phyloP scores from a whole-genome alignment of 2,888 invertebrate genomes.

The Cheilosia vulpina region DNA sequence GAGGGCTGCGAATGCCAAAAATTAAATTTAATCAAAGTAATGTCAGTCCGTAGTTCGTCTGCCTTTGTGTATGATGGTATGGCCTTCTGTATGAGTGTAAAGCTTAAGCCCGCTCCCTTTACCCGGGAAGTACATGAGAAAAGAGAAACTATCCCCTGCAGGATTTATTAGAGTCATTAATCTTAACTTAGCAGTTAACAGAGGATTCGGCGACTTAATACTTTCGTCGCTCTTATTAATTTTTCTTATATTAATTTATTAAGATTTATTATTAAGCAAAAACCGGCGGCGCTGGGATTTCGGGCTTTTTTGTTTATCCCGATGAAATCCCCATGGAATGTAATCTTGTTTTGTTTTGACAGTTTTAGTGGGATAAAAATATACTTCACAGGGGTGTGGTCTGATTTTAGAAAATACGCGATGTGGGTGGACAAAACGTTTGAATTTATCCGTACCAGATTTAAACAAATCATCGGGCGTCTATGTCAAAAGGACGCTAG shows the following conservation, averaged over 20 bases:
- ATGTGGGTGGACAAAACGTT: too few species aligned
- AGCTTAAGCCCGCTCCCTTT: conserved; percentile 33
- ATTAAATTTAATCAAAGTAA: conserved; percentile 75
- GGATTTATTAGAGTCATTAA: conserved; percentile 84
- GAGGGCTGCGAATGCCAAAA: conserved; percentile 61
- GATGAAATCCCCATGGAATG: too few species aligned
- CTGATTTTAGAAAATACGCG: too few species aligned
- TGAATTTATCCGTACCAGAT: too few species aligned
- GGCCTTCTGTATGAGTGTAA: neutral
- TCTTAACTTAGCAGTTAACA: conserved; percentile 79
- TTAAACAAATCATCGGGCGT: too few species aligned
- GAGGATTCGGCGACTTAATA: conserved; percentile 73
- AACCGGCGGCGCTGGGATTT: conserved; percentile 41
- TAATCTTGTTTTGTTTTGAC: conserved; percentile 53
- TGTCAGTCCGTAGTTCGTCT: conserved; percentile 50
- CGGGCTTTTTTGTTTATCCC: conserved; percentile 29
- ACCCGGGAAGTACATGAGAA: conserved; percentile 58
- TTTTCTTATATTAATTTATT: conserved; percentile 75
- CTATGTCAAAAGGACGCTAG: too few species aligned
- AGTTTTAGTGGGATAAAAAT: conserved; percentile 25
- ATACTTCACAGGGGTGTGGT: neutral
- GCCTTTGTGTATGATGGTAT: neutral
- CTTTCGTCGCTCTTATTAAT: conserved; percentile 75
- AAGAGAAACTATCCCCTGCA: conserved; percentile 74
- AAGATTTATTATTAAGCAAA: conserved; percentile 73